Evolutionary conservation across 2,888 invertebrate genomes (phyloP), one percentile per base, ranked within the genome.

Genomic region (Apodemia hepburni): DNA sequence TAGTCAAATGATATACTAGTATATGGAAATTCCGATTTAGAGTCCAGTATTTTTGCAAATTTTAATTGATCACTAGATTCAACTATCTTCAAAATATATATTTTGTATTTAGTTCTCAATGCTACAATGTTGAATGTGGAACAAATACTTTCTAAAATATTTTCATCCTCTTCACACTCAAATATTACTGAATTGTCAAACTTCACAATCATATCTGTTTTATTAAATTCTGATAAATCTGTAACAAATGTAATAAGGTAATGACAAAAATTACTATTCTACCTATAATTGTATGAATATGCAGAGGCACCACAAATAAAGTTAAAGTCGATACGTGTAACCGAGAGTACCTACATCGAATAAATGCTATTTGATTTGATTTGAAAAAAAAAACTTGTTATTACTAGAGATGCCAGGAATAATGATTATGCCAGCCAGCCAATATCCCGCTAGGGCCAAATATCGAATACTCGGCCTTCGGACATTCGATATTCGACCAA

Each of bases 1-100:
- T 76, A 78, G 68, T 92, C 91, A 73, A 90, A 87, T 8, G 81
- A 77, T 67, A 92, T 81, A 51, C 88, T 77, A 0, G 88, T 90
- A 64, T 83, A 87, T 0, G 87, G 81, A 38, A 84, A 65, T 59
- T 80, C 77, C 0, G 85, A 82, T 54, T 82, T 78, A 29, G 85
- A 73, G 67, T 78, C 75, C 68, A 85, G 84, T 0, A 87, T 58
- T 68, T 78, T 77, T 57, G 86, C 78, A 64, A 88, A 67, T 35
- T 69, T 65, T 47, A 84, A 61, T 1, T 64, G 67, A 15, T 73
- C 70, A 49, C 78, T 71, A 1, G 64, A 61, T 49, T 73, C 70
- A 1, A 69, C 49, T 18, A 90, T 70, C 75, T 81, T 84, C 6
- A 91, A 67, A 57, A 92, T 75, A 29, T 80, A 77, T 64, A 92